phyloP scores from a whole-genome alignment of 2,797 vertebrate genomes.

The Phataginus tricuspis region DNA sequence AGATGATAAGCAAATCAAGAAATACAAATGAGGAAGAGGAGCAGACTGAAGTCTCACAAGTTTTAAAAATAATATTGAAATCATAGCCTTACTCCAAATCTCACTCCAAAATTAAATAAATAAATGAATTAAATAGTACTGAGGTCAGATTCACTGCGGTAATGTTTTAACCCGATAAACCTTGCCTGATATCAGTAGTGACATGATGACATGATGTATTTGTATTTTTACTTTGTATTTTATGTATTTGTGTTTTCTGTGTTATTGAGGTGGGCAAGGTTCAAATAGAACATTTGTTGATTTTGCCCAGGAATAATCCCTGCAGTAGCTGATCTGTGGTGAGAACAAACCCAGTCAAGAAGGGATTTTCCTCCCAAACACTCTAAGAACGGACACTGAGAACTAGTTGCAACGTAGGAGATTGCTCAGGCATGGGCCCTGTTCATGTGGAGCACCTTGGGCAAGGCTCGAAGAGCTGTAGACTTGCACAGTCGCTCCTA shows the following conservation, averaged over 20 bases:
- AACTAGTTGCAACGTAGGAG: neutral
- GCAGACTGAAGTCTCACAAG: neutral
- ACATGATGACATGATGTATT: neutral
- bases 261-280: neutral
- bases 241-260: neutral
- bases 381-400: neutral
- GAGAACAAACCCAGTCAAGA: neutral
- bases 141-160: neutral
- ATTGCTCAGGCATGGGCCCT: neutral
- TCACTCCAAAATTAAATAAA: neutral
- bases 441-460: fast-evolving
- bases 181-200: neutral
- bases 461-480: neutral
- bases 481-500: neutral
- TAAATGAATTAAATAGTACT: neutral
- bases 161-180: neutral
- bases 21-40: neutral
- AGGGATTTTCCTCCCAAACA: neutral
- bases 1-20: neutral
- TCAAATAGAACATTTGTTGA: neutral
- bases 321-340: neutral
- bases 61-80: neutral
- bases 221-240: neutral
- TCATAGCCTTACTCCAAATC: neutral
- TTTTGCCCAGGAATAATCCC: neutral